Evolutionary conservation across 2,888 invertebrate species (phyloP).

Genomic region (Arrhopalites spinosus): DNA sequence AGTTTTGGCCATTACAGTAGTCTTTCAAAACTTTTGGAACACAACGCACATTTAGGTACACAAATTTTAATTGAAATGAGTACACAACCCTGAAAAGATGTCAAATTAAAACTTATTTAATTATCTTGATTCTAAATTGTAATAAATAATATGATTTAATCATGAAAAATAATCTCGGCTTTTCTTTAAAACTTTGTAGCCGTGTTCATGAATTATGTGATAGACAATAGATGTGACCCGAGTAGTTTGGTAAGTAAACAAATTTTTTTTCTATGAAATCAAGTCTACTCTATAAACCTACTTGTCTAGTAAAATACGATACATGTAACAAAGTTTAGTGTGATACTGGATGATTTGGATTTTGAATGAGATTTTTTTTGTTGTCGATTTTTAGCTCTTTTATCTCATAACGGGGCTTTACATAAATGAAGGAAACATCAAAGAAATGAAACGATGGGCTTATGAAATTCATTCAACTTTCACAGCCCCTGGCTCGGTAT

Average conservation of each 20-base stretch:
- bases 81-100: too few species aligned
- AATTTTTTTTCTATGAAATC: constrained; percentile 7
- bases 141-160: too few species aligned
- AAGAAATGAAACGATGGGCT: constrained; percentile 97
- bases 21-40: constrained; percentile 78
- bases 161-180: too few species aligned
- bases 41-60: constrained; percentile 89
- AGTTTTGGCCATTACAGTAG: constrained; percentile 82
- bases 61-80: too few species aligned
- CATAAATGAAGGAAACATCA: constrained; percentile 75
- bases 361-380: constrained; percentile 41
- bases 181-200: too few species aligned
- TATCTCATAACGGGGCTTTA: constrained; percentile 91
- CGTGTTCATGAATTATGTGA: constrained; percentile 89
- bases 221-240: constrained; percentile 78
- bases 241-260: constrained; percentile 67
- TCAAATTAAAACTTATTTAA: too few species aligned
- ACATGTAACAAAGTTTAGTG: background rate
- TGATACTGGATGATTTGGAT: background rate
- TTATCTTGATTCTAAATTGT: too few species aligned
- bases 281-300: constrained; percentile 16
- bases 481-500: constrained; percentile 83
- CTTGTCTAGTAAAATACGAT: too few species aligned
- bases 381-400: constrained; percentile 67
- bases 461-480: constrained; percentile 98